Evolutionary conservation across 1,140 invertebrate species (phyloP).

Genomic region (Drosophila repleta): DNA sequence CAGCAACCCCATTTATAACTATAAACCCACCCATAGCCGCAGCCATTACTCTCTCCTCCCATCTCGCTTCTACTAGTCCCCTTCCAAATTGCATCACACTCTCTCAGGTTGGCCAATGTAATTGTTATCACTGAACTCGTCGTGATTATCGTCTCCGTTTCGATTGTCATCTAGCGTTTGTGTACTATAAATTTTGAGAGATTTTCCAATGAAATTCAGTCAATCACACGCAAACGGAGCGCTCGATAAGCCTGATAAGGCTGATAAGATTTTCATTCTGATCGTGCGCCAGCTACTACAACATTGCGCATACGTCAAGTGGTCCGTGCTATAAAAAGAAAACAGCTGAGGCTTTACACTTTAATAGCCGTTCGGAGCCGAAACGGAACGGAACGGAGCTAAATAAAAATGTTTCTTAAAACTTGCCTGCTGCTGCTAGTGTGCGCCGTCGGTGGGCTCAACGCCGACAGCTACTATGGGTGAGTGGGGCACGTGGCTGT

Average conservation of each 20-base stretch:
- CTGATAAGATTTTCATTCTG: slow-evolving; percentile 47
- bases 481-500: slow-evolving; percentile 51
- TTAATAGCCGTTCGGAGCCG: slow-evolving; percentile 54
- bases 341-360: slow-evolving; percentile 15
- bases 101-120: too few relatives aligned
- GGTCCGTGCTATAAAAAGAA: slow-evolving; percentile 50
- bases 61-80: too few relatives aligned
- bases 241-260: slow-evolving; percentile 43
- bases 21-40: too few relatives aligned
- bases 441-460: slow-evolving; percentile 47
- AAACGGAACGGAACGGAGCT: slow-evolving; percentile 42
- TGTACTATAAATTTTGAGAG: slow-evolving; percentile 59
- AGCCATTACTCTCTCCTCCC: too few relatives aligned
- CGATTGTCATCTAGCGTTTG: slow-evolving; percentile 31
- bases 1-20: too few relatives aligned
- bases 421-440: slow-evolving; percentile 56
- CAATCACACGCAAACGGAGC: slow-evolving; percentile 35
- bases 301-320: slow-evolving; percentile 58
- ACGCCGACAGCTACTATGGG: slow-evolving; percentile 63
- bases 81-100: too few relatives aligned
- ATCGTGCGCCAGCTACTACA: slow-evolving; percentile 14
- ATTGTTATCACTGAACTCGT: too few relatives aligned
- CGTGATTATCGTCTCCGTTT: slow-evolving; percentile 3
- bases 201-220: slow-evolving; percentile 51
- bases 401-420: slow-evolving; percentile 53